Conservation (phyloP, 2,113 vertebrate genomes). For the Campylomormyrus numenius region DNA sequence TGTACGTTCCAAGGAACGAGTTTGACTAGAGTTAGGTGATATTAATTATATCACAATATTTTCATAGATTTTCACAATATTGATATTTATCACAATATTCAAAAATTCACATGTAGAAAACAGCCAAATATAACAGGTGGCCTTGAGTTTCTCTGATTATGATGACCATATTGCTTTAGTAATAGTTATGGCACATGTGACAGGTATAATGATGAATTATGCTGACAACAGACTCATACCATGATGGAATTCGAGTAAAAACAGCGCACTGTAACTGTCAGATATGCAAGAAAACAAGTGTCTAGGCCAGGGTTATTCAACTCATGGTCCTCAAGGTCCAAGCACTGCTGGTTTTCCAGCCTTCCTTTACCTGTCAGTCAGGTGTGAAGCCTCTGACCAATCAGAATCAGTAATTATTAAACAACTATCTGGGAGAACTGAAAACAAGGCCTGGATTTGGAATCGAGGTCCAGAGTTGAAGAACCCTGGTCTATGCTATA, state of each 20-base stretch:
- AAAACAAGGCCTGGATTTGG: too few relatives aligned
- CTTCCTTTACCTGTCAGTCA: too few relatives aligned
- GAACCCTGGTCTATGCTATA: neutral
- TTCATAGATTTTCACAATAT: neutral
- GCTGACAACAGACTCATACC: neutral
- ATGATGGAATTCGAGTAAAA: neutral
- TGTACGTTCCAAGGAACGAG: neutral
- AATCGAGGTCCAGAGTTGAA: too few relatives aligned
- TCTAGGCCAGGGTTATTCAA: neutral
- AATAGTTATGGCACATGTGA: neutral
- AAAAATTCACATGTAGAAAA: neutral
- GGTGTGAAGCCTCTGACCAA: too few relatives aligned
- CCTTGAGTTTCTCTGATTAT: neutral
- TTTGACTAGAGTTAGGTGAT: neutral
- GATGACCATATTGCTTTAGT: neutral
- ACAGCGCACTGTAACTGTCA: neutral
- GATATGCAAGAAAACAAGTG: neutral
- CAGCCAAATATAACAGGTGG: neutral
- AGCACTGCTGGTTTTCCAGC: too few relatives aligned
- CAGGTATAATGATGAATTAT: neutral
- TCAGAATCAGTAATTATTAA: too few relatives aligned
- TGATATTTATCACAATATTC: neutral
- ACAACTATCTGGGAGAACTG: too few relatives aligned
- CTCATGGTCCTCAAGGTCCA: too few relatives aligned
- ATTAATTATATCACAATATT: neutral